Evolutionary conservation across 2,888 invertebrate genomes (phyloP).

Genomic region (Lampropteryx suffumata): DNA sequence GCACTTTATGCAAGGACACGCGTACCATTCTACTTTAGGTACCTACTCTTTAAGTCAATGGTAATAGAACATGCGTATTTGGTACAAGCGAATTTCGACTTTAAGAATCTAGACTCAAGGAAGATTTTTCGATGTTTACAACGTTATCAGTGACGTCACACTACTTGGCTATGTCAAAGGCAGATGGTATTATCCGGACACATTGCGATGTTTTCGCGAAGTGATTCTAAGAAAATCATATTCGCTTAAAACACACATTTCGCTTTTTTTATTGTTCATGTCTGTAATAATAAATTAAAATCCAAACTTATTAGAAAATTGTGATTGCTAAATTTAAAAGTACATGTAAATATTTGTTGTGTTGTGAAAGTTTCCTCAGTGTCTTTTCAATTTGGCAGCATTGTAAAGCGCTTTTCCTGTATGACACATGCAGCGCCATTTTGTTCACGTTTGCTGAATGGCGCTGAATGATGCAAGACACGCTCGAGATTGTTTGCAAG

Average conservation of each 20-base stretch:
- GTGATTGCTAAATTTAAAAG: too few species aligned
- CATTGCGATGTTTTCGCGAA: constrained; percentile 26
- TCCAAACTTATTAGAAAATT: too few species aligned
- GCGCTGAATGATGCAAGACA: constrained; percentile 74
- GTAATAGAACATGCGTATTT: too few species aligned
- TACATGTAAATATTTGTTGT: too few species aligned
- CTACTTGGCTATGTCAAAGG: constrained; percentile 49
- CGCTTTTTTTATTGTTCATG: too few species aligned
- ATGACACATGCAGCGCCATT: constrained; percentile 72
- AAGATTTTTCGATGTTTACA: background rate
- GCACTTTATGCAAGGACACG: too few species aligned
- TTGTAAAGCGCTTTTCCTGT: constrained; percentile 76
- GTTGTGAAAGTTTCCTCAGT: background rate
- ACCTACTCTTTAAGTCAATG: too few species aligned
- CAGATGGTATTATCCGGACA: constrained; percentile 34
- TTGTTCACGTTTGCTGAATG: constrained; percentile 53
- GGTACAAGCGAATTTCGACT: constrained; percentile 4
- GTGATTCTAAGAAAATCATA: background rate
- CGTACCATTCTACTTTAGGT: too few species aligned
- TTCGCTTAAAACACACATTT: background rate
- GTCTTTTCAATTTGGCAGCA: constrained; percentile 46
- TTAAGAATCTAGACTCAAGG: background rate
- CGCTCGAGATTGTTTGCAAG: constrained; percentile 48
- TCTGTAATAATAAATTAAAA: too few species aligned
- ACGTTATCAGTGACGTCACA: constrained; percentile 29